Conservation (phyloP, 2,113 vertebrate species). For the Thoracochromis brauschi region DNA sequence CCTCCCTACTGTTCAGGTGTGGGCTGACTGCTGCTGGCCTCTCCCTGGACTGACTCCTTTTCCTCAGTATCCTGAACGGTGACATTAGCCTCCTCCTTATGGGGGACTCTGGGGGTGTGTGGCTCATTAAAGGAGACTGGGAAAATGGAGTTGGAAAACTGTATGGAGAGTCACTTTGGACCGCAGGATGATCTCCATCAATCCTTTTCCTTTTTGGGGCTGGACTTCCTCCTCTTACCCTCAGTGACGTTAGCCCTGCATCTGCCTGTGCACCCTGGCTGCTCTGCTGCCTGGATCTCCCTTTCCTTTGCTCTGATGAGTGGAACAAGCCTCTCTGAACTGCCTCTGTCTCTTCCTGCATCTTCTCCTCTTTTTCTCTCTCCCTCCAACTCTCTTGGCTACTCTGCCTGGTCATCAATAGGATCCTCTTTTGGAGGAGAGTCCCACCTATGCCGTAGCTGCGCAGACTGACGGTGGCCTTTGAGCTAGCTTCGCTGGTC, state of each 20-base stretch:
- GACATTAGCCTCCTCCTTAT: constrained; percentile 62
- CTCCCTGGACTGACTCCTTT: constrained; percentile 80
- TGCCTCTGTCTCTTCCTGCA: neutral
- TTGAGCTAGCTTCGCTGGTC: constrained; percentile 81
- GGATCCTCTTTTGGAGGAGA: constrained; percentile 83
- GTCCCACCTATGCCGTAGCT: constrained; percentile 94
- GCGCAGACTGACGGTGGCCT: constrained; percentile 72
- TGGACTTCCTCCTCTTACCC: neutral
- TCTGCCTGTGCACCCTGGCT: neutral
- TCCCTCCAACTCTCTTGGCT: constrained; percentile 53
- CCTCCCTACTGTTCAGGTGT: neutral
- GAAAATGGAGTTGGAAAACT: neutral
- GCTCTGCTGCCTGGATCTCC: neutral
- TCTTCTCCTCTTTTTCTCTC: neutral
- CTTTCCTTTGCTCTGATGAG: neutral
- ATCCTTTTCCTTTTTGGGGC: neutral
- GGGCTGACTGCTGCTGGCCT: constrained; percentile 33
- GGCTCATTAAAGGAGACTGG: neutral
- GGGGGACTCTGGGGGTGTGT: constrained; percentile 56
- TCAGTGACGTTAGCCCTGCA: neutral
- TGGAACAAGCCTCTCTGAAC: neutral
- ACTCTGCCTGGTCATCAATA: constrained; percentile 72
- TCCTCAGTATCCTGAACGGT: constrained; percentile 75
- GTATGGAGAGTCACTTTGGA: neutral
- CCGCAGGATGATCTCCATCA: neutral